Evolutionary conservation across 2,113 vertebrate species (phyloP).

Genomic region (Caloenas nicobarica): DNA sequence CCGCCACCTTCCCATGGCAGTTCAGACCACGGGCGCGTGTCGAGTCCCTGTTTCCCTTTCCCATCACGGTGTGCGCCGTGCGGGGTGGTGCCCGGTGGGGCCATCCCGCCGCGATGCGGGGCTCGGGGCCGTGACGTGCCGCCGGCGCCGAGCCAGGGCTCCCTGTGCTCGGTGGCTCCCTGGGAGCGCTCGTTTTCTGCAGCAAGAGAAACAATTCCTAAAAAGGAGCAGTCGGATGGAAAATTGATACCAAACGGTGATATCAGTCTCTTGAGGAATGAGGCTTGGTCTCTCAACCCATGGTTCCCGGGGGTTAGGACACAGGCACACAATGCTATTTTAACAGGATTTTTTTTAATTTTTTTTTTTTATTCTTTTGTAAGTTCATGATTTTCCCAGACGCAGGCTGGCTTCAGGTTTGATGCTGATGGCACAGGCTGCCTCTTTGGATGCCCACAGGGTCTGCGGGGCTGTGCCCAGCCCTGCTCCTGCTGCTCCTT

Average conservation of each 20-base stretch:
- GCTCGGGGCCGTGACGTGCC: rapidly evolving
- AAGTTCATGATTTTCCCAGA: slow-evolving; percentile 16
- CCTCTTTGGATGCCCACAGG: rapidly evolving
- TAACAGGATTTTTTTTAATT: background rate
- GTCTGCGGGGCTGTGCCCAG: background rate
- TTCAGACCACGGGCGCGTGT: rapidly evolving
- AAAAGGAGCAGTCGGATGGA: slow-evolving; percentile 48
- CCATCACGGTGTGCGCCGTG: rapidly evolving
- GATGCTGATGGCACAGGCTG: background rate
- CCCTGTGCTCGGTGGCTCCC: background rate
- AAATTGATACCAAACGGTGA: slow-evolving; percentile 36
- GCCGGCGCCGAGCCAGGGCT: rapidly evolving
- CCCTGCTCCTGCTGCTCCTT: rapidly evolving
- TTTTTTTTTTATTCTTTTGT: background rate
- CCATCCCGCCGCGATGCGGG: rapidly evolving
- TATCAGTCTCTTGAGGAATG: background rate
- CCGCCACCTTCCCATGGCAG: rapidly evolving
- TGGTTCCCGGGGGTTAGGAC: background rate
- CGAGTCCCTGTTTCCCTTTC: background rate
- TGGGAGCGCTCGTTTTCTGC: background rate
- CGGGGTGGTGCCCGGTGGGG: rapidly evolving
- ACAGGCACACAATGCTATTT: background rate
- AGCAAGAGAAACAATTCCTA: slow-evolving; percentile 21
- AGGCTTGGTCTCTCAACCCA: background rate
- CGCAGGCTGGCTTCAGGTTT: rapidly evolving